Percentiles rank a stretch among this genome's conserved stretches.
Conservation (phyloP, 2,888 invertebrate genomes). For the Malthinus seriepunctatus region DNA sequence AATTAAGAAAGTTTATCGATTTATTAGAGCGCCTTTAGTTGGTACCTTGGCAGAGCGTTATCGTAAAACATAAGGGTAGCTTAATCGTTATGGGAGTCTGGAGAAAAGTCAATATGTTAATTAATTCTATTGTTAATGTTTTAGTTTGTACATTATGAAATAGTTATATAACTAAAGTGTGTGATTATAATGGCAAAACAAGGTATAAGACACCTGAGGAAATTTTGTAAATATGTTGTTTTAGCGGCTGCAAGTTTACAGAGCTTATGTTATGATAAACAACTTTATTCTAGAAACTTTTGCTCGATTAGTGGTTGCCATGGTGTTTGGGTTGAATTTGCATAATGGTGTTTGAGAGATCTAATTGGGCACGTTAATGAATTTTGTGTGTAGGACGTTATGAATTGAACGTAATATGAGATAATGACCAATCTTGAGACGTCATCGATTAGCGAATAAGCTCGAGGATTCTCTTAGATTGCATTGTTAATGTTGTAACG, state of each 20-base stretch:
- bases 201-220: constrained; percentile 1
- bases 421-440: constrained; percentile 37
- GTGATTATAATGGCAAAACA: no score
- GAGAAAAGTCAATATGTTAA: no score
- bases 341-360: constrained; percentile 40
- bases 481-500: no score
- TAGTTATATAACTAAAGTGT: no score
- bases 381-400: constrained; percentile 45
- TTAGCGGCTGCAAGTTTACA: constrained; percentile 2
- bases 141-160: no score
- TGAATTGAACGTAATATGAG: constrained; percentile 43
- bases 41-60: no score
- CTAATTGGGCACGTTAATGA: constrained; percentile 46
- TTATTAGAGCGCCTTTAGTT: no score
- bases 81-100: no score
- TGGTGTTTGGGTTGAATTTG: constrained; percentile 40
- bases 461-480: no score
- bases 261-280: constrained; percentile 8
- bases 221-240: constrained; percentile 6
- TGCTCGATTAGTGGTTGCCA: constrained; percentile 34
- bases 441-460: constrained; percentile 17
- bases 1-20: no score
- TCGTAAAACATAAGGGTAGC: no score
- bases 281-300: constrained; percentile 11
- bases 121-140: no score